phyloP scores from a whole-genome alignment of 2,797 vertebrate species.

The Sylvilagus floridanus region DNA sequence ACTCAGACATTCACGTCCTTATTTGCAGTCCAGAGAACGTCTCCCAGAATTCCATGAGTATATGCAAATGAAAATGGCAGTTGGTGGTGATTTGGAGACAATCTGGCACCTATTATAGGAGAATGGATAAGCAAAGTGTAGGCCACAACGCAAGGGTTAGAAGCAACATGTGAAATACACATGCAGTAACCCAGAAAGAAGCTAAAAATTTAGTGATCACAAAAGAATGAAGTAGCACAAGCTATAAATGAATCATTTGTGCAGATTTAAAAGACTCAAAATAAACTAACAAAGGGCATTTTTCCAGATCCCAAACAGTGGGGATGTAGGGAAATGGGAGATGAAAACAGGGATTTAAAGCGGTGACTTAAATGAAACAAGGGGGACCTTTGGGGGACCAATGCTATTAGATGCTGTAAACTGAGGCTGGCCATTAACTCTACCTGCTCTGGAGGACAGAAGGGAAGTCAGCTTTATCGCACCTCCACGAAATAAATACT shows the following conservation, averaged over 20 bases:
- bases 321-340: neutral
- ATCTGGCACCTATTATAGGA: too few species aligned
- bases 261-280: constrained; percentile 12
- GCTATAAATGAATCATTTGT: neutral
- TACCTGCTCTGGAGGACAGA: neutral
- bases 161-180: neutral
- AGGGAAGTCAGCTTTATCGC: constrained; percentile 9
- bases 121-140: neutral
- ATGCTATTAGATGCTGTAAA: neutral
- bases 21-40: neutral
- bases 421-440: neutral
- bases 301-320: neutral
- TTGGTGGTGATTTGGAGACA: neutral
- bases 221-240: neutral
- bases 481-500: neutral
- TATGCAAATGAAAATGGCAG: neutral
- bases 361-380: neutral
- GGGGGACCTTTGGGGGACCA: neutral
- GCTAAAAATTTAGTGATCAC: neutral
- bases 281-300: neutral
- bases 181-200: neutral
- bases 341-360: neutral
- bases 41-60: neutral
- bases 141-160: neutral
- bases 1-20: neutral